Percentiles rank a stretch among this genome's conserved stretches.
Conservation (phyloP, 2,113 vertebrate genomes). For the Australoheros scitulus region DNA sequence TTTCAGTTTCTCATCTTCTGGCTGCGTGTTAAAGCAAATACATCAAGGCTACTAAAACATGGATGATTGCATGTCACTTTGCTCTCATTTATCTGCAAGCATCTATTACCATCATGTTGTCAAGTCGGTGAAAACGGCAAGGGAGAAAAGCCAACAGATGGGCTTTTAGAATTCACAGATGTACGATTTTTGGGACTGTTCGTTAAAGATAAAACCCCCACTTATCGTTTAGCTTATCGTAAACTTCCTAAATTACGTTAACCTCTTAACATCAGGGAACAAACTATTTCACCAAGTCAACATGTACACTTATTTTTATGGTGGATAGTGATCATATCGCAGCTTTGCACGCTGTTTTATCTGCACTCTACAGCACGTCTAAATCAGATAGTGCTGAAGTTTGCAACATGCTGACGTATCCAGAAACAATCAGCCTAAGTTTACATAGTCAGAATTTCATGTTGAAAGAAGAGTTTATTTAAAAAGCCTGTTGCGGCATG, state of each 20-base stretch:
- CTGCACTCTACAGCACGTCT: not conserved
- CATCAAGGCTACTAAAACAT: slow-evolving; percentile 64
- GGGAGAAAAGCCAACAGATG: slow-evolving; percentile 56
- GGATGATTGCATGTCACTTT: slow-evolving; percentile 71
- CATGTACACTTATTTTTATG: slow-evolving; percentile 17
- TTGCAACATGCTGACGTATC: slow-evolving; percentile 48
- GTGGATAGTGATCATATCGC: slow-evolving; percentile 29
- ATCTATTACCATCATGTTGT: slow-evolving; percentile 64
- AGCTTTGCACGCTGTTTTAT: slow-evolving; percentile 5
- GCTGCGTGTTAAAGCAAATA: slow-evolving; percentile 64
- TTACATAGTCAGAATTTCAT: slow-evolving; percentile 58
- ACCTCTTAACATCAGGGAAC: slow-evolving; percentile 15
- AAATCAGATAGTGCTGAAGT: slow-evolving; percentile 45
- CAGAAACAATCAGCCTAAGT: slow-evolving; percentile 45
- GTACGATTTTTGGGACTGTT: slow-evolving; percentile 38
- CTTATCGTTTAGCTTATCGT: slow-evolving; percentile 20
- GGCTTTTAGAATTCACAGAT: slow-evolving; percentile 53
- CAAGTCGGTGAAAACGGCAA: slow-evolving; percentile 50
- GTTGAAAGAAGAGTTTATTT: slow-evolving; percentile 64
- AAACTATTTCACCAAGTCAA: slow-evolving; percentile 12
- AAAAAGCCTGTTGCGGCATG: slow-evolving; percentile 63
- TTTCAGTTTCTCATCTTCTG: slow-evolving; percentile 65
- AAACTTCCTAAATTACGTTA: slow-evolving; percentile 20
- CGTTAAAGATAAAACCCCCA: slow-evolving; percentile 28
- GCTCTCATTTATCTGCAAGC: slow-evolving; percentile 66